Evolutionary conservation across 2,797 vertebrate genomes (phyloP).

Genomic region (Macropus fuliginosus): DNA sequence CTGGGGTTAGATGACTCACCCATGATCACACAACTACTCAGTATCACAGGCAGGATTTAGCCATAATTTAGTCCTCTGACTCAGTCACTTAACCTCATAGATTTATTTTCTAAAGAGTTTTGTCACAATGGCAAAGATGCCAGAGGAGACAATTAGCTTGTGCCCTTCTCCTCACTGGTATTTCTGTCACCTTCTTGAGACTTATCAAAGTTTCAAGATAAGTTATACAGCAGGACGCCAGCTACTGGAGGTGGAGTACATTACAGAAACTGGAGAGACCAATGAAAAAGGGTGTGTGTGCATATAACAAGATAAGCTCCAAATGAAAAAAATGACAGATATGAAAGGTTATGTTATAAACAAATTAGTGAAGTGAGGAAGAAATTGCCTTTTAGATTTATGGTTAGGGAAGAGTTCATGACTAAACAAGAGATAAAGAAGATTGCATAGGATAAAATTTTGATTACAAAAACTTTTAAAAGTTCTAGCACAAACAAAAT

Average conservation of each 20-base stretch:
- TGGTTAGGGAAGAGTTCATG: background rate
- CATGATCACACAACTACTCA: background rate
- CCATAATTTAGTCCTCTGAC: too few relatives aligned
- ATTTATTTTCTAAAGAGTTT: background rate
- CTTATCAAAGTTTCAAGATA: background rate
- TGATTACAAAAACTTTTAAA: background rate
- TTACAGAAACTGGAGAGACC: background rate
- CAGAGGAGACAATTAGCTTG: background rate
- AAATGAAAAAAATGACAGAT: background rate
- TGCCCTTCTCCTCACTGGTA: background rate
- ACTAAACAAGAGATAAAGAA: background rate
- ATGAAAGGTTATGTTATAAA: background rate
- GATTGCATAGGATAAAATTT: background rate
- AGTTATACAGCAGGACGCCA: background rate
- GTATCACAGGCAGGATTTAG: background rate
- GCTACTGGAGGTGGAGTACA: background rate
- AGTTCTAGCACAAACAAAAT: background rate
- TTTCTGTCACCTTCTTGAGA: background rate
- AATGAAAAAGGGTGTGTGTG: background rate
- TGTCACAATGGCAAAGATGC: background rate
- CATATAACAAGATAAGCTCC: background rate
- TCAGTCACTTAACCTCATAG: background rate
- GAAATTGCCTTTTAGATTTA: background rate
- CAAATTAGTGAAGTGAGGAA: background rate
- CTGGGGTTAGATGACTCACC: too few relatives aligned